These are phyloP conservation scores for Norana najaformis DNA, from an alignment of 2,888 invertebrate genomes.

Conservation along the genomic window DNA sequence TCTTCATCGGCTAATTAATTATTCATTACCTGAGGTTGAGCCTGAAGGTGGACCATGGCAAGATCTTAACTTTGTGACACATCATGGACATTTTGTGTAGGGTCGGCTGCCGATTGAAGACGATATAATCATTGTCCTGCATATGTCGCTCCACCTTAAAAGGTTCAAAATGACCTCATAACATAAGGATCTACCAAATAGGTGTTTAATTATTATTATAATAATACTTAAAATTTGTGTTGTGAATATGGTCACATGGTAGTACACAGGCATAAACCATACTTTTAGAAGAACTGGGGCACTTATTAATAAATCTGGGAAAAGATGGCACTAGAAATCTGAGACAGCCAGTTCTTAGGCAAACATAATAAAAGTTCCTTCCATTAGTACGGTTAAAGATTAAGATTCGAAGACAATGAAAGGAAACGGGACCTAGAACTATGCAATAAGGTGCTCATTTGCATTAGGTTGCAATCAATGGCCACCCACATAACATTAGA, in stretches of 20 bases:
- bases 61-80: constrained; percentile 84
- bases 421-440: not conserved
- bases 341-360: not conserved
- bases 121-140: constrained; percentile 94
- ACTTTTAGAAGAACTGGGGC: not conserved
- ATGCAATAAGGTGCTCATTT: not conserved
- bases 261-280: not conserved
- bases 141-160: constrained; percentile 87
- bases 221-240: not conserved
- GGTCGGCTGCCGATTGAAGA: constrained; percentile 99
- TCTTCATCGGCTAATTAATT: not conserved
- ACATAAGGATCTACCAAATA: not conserved
- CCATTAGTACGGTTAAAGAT: not conserved
- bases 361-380: not conserved
- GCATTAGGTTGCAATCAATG: not conserved
- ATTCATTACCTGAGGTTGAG: constrained; percentile 80
- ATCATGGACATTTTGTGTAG: constrained; percentile 99
- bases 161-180: not conserved
- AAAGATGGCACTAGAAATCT: not conserved
- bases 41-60: constrained; percentile 99
- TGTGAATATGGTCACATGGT: not conserved
- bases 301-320: not conserved
- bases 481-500: too few relatives aligned
- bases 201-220: not conserved
- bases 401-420: not conserved